These are phyloP conservation scores for Tupaia chinensis DNA, from an alignment of 2,113 vertebrate genomes.

Conservation along the genomic window DNA sequence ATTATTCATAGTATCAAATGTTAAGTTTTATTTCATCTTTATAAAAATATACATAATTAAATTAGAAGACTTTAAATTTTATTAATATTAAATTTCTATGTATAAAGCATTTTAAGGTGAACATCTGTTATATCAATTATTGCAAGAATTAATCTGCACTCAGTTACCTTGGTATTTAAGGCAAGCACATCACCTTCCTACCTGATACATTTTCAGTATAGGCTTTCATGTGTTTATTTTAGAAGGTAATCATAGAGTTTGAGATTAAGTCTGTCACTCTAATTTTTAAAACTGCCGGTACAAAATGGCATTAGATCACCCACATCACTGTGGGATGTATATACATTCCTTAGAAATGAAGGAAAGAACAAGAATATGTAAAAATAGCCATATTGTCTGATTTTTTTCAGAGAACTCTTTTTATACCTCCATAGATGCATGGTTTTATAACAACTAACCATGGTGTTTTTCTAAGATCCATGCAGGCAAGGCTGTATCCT, in stretches of 20 bases:
- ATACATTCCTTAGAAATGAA: conserved; percentile 66
- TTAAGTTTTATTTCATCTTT: conserved; percentile 66
- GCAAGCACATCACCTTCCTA: conserved; percentile 57
- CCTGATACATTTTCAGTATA: conserved; percentile 17
- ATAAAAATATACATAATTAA: conserved; percentile 55
- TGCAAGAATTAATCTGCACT: neutral
- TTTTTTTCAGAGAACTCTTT: conserved; percentile 30
- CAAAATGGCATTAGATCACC: conserved; percentile 60
- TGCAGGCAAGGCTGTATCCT: neutral
- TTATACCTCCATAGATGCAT: neutral
- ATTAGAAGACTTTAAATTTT: conserved; percentile 38
- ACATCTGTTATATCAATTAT: conserved; percentile 68
- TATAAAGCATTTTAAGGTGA: conserved; percentile 57
- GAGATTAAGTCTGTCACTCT: conserved; percentile 37
- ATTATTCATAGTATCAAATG: conserved; percentile 27
- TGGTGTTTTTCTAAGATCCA: conserved; percentile 61
- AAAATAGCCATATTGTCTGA: conserved; percentile 57
- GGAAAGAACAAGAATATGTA: neutral
- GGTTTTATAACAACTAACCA: conserved; percentile 56
- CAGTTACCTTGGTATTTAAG: conserved; percentile 44
- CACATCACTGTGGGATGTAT: conserved; percentile 32
- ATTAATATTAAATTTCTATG: conserved; percentile 59
- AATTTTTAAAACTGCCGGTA: conserved; percentile 53
- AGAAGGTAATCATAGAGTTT: conserved; percentile 56
- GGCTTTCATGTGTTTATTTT: conserved; percentile 63